Conservation (phyloP, 2,113 vertebrate genomes). For the Scolopax mira region DNA sequence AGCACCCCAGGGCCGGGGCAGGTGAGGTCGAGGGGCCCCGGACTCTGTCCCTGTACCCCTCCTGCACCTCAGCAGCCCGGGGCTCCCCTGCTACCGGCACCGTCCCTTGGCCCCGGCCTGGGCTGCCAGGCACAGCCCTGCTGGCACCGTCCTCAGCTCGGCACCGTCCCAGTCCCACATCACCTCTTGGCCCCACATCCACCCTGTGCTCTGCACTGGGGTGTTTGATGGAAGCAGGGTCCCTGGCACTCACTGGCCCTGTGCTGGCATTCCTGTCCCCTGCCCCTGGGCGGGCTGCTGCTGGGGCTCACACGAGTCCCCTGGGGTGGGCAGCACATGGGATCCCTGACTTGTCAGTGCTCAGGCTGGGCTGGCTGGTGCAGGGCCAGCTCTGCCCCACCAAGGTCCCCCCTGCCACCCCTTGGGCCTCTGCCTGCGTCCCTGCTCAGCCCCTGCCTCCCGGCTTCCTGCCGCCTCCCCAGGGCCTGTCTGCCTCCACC, state of each 20-base stretch:
- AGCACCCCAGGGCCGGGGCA: neutral
- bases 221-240: neutral
- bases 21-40: constrained; percentile 32
- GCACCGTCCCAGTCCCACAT: neutral
- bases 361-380: neutral
- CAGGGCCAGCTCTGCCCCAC: neutral
- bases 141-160: neutral
- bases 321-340: rapidly evolving
- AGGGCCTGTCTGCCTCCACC: neutral
- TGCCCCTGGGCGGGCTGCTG: neutral
- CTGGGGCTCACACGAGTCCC: neutral
- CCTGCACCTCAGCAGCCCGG: neutral
- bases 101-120: neutral
- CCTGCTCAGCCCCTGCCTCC: neutral
- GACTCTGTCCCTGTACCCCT: neutral
- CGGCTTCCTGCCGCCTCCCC: neutral
- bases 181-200: neutral
- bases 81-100: neutral
- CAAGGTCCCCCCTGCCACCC: rapidly evolving
- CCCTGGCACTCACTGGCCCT: neutral
- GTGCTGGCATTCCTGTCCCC: neutral
- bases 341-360: neutral
- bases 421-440: rapidly evolving
- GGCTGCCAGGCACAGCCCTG: neutral
- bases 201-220: rapidly evolving